Evolutionary conservation across 2,113 vertebrate species (phyloP).

Genomic region (Ameiurus melas): DNA sequence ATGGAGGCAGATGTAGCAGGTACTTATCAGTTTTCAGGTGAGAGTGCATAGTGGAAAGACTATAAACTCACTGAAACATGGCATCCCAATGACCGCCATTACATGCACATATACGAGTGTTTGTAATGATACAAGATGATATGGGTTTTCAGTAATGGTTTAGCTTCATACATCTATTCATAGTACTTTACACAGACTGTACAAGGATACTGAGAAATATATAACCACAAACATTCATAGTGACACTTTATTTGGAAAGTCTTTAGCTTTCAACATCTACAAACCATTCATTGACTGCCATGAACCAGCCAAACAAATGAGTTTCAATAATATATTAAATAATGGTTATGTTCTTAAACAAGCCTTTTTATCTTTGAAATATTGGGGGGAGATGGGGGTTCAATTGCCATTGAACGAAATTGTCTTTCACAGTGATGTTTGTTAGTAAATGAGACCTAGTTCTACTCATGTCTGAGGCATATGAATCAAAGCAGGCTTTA

Average conservation of each 20-base stretch:
- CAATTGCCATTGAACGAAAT: too few relatives aligned
- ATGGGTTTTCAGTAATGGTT: background rate
- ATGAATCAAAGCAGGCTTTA: too few relatives aligned
- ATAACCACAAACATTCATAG: background rate
- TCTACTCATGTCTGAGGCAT: too few relatives aligned
- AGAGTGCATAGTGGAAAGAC: slow-evolving; percentile 3
- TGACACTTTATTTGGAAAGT: background rate
- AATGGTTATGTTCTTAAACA: background rate
- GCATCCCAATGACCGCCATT: background rate
- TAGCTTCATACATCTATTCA: background rate
- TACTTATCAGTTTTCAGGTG: background rate
- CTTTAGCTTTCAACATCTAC: background rate
- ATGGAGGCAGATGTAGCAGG: background rate
- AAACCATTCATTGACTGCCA: background rate
- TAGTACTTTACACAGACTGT: background rate
- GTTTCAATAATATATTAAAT: background rate
- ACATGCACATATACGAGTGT: too few relatives aligned
- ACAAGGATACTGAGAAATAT: background rate
- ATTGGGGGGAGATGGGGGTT: too few relatives aligned
- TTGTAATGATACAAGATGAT: background rate
- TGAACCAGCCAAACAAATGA: background rate
- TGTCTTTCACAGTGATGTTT: too few relatives aligned
- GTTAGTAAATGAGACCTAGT: too few relatives aligned
- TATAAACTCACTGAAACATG: background rate
- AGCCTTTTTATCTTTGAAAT: too few relatives aligned